phyloP scores from a whole-genome alignment of 2,797 vertebrate species.

The Sebastes taczanowskii region DNA sequence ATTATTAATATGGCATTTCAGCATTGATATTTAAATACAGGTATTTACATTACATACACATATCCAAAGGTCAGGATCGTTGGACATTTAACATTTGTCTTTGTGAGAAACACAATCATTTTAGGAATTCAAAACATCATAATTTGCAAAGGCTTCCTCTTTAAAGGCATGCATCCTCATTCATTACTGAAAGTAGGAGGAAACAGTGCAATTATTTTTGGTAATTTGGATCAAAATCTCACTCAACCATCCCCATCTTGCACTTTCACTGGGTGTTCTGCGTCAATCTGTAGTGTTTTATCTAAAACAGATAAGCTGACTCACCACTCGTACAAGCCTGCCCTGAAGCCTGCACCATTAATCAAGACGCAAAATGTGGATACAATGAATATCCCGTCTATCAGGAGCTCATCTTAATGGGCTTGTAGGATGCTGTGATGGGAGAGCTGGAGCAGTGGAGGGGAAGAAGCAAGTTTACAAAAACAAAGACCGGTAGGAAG shows the following conservation, averaged over 20 bases:
- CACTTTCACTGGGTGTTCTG: conserved; percentile 14
- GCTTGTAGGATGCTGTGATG: conserved; percentile 24
- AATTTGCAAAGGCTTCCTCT: background rate
- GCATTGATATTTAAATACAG: background rate
- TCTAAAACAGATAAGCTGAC: conserved; percentile 40
- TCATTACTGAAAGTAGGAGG: background rate
- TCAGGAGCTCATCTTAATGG: conserved; percentile 56
- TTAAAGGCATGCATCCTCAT: background rate
- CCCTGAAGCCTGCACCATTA: conserved; percentile 39
- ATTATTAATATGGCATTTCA: background rate
- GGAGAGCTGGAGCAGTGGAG: background rate
- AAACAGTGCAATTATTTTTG: background rate
- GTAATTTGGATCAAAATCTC: conserved; percentile 9
- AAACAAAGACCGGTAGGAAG: background rate
- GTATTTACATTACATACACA: background rate
- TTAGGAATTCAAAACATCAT: background rate
- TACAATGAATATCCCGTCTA: conserved; percentile 41
- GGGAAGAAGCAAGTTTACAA: background rate
- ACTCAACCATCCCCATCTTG: background rate
- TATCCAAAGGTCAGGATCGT: background rate
- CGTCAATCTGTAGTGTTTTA: conserved; percentile 34
- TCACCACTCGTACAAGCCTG: conserved; percentile 11
- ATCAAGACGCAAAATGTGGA: conserved; percentile 54
- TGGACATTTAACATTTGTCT: background rate
- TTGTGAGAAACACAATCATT: background rate